Evolutionary conservation across 2,113 vertebrate genomes (phyloP).

Genomic region (Garra rufa): DNA sequence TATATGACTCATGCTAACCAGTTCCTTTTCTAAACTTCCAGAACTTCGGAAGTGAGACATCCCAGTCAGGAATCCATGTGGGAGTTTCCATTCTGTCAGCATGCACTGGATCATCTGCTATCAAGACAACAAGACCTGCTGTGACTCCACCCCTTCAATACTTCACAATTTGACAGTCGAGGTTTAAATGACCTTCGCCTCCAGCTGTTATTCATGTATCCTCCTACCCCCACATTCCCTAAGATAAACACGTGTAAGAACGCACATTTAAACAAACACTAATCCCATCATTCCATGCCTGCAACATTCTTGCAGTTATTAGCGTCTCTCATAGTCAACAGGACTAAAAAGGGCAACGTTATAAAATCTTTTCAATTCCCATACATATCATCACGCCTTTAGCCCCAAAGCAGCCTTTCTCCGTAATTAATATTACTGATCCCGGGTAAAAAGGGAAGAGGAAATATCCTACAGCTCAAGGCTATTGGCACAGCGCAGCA

Average conservation of each 20-base stretch:
- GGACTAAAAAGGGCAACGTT: not conserved
- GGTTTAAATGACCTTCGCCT: not conserved
- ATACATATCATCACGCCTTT: not conserved
- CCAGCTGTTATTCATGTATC: slow-evolving; percentile 5
- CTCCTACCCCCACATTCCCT: slow-evolving; percentile 10
- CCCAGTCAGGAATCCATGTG: not conserved
- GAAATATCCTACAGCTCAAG: slow-evolving; percentile 34
- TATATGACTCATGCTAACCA: not conserved
- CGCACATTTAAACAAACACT: not conserved
- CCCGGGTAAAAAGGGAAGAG: not conserved
- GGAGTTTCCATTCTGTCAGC: slow-evolving; percentile 1
- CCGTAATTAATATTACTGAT: slow-evolving; percentile 34
- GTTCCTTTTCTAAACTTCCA: not conserved
- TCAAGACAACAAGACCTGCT: not conserved
- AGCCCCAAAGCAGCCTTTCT: not conserved
- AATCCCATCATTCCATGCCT: not conserved
- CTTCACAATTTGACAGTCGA: slow-evolving; percentile 3
- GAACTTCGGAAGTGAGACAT: not conserved
- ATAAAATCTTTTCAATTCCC: not conserved
- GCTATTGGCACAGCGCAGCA: slow-evolving; percentile 30
- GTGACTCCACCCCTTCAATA: slow-evolving; percentile 9
- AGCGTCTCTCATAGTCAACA: not conserved
- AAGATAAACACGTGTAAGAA: not conserved
- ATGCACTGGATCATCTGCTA: slow-evolving; percentile 2
- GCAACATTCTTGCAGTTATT: not conserved